Evolutionary conservation across 2,113 vertebrate species (phyloP).

Genomic region (Centropus bengalensis): DNA sequence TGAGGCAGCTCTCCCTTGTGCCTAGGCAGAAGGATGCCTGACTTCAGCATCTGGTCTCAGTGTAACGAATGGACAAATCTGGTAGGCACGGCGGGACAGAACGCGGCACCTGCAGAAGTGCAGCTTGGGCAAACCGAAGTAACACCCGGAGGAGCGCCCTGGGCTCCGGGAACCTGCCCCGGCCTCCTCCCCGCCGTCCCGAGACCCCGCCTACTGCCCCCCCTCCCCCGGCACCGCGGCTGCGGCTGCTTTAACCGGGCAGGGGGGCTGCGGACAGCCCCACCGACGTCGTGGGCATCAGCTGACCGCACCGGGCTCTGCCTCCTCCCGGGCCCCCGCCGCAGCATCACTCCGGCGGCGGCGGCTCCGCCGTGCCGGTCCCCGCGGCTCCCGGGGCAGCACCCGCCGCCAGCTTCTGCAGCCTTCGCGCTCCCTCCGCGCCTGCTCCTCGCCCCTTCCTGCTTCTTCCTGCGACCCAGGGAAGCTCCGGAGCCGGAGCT

Average conservation of each 20-base stretch:
- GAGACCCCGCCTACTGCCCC: rapidly evolving
- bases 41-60: not conserved
- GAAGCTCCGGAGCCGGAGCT: not conserved
- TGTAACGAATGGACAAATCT: not conserved
- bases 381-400: not conserved
- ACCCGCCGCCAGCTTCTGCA: not conserved
- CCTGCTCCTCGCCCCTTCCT: not conserved
- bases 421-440: not conserved
- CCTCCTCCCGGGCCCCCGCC: constrained; percentile 55
- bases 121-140: not conserved
- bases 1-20: not conserved
- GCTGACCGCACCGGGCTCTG: constrained; percentile 73
- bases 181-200: too few species aligned
- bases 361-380: not conserved
- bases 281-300: constrained; percentile 68
- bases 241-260: constrained; percentile 56
- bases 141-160: not conserved
- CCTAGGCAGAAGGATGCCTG: not conserved
- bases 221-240: not conserved
- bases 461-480: not conserved
- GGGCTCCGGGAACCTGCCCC: too few species aligned
- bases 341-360: not conserved
- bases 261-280: constrained; percentile 15
- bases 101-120: rapidly evolving
- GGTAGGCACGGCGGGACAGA: not conserved